These are phyloP conservation scores for Drosophila borborema DNA, from an alignment of 2,888 invertebrate genomes.

Conservation along the genomic window DNA sequence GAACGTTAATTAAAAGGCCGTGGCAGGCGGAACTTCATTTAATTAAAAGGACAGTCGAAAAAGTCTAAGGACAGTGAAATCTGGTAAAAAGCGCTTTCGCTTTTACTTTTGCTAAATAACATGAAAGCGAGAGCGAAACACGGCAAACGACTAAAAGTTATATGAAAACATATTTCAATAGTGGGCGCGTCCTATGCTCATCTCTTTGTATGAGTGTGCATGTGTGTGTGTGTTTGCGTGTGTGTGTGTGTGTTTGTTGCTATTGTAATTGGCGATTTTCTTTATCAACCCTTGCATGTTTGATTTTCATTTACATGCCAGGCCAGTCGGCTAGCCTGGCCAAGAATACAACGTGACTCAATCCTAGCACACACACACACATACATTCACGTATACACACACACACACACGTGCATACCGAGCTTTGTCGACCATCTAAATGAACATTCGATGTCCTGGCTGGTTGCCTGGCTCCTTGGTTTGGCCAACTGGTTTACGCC, in stretches of 20 bases:
- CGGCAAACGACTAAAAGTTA: conserved; percentile 54
- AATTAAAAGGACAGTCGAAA: conserved; percentile 52
- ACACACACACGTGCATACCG: conserved; percentile 4
- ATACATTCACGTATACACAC: conserved; percentile 13
- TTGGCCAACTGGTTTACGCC: conserved; percentile 56
- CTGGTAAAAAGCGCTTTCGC: conserved; percentile 43
- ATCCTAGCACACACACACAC: conserved; percentile 44
- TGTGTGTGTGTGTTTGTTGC: conserved; percentile 28
- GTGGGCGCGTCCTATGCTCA: conserved; percentile 60
- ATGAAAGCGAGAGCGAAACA: conserved; percentile 39
- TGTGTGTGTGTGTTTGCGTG: conserved; percentile 12
- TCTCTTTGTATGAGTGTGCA: not conserved
- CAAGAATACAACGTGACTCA: conserved; percentile 81
- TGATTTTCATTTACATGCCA: conserved; percentile 85
- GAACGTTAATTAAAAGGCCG: conserved; percentile 68
- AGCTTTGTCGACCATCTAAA: conserved; percentile 45
- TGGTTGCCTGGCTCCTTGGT: conserved; percentile 35
- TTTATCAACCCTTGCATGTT: conserved; percentile 85
- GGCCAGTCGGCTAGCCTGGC: conserved; percentile 52
- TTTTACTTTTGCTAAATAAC: conserved; percentile 15
- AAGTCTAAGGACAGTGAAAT: conserved; percentile 47
- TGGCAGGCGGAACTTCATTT: conserved; percentile 54
- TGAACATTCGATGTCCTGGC: conserved; percentile 80
- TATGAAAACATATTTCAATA: conserved; percentile 77
- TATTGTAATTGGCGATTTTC: conserved; percentile 80